Base-by-base conservation (phyloP, 2,113 vertebrate species). In the Pollachius pollachius region DNA sequence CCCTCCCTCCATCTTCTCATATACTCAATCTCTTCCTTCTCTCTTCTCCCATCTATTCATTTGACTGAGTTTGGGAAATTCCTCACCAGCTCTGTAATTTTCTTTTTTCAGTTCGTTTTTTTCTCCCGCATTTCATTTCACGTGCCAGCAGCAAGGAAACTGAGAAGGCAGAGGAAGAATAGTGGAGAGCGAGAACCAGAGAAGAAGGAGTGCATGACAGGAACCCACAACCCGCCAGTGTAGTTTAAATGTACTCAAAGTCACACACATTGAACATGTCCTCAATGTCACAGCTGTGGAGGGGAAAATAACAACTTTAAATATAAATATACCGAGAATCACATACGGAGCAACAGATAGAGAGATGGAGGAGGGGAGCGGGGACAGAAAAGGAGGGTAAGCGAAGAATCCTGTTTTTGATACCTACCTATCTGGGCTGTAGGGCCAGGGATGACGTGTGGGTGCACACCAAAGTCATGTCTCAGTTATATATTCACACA, bases 71-170 rank as follows among this genome's bases (percentile, higher is more conserved):
- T 27, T 27, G 27, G 27, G 52, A 52, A 52, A 52, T 3, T 15
- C 2, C 52, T 52, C 2, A 52, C 2, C 1, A 8, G 15, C 52
- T 13, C 11, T 52, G 5, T 52, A 2, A 52, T 11, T 52, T 52
- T 52, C 12, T 27, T 27, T 4, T 27, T 27, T 27, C 27, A 27
- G 27, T 27, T 27, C n/a, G 52, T 2, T 15, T 52, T 52, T 52
- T 15, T 15, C 15, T 52, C 15, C 7, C 52, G 11, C 52, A 27
- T 27, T 52, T 52, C 52, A 6, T 15, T 15, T 27, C 9, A 62
- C 4, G 48, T 41, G 27, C 17, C 3, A 17, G n/a, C 71, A 75
- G 75, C 80, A 79, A 71, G 74, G 74, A 78, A 64, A 54, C 71
- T 56, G 27, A 37, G 62, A 52, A 63, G 71, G 70, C 15, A 61